Conservation (phyloP, 2,113 vertebrate genomes). For the Arothron firmamentum region DNA sequence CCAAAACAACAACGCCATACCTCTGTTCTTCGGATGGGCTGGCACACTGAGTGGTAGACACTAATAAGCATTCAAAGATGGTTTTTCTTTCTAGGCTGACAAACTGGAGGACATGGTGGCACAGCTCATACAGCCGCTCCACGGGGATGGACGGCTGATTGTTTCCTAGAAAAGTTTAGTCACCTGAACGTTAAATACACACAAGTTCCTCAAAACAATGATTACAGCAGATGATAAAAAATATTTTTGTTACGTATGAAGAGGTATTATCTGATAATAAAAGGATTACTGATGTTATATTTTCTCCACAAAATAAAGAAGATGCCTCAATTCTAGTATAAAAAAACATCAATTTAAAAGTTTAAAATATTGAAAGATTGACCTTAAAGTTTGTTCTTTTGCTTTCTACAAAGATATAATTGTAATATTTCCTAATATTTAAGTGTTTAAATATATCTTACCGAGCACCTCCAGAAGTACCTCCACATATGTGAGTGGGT, state of each 20-base stretch:
- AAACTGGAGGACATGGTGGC: slow-evolving; percentile 80
- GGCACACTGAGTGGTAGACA: slow-evolving; percentile 66
- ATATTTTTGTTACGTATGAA: too few species aligned
- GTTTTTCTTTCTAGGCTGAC: slow-evolving; percentile 77
- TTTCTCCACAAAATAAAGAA: too few species aligned
- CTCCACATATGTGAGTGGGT: slow-evolving; percentile 85
- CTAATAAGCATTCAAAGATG: slow-evolving; percentile 82
- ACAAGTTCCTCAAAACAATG: neutral
- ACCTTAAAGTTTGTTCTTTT: too few species aligned
- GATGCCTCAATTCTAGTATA: too few species aligned
- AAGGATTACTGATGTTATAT: too few species aligned
- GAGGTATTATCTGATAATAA: too few species aligned
- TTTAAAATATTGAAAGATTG: too few species aligned
- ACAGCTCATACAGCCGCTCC: slow-evolving; percentile 70
- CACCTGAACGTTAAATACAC: neutral
- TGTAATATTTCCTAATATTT: neutral
- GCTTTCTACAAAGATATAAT: too few species aligned
- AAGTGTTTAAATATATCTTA: slow-evolving; percentile 53
- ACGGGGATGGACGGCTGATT: slow-evolving; percentile 79
- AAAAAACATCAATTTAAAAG: too few species aligned
- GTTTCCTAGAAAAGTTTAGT: slow-evolving; percentile 71
- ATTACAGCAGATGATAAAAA: neutral
- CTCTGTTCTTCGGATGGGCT: slow-evolving; percentile 80
- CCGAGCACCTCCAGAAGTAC: slow-evolving; percentile 90
- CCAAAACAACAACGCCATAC: slow-evolving; percentile 61